phyloP scores from a whole-genome alignment of 2,888 invertebrate genomes.

The Sphaerophoria taeniata region DNA sequence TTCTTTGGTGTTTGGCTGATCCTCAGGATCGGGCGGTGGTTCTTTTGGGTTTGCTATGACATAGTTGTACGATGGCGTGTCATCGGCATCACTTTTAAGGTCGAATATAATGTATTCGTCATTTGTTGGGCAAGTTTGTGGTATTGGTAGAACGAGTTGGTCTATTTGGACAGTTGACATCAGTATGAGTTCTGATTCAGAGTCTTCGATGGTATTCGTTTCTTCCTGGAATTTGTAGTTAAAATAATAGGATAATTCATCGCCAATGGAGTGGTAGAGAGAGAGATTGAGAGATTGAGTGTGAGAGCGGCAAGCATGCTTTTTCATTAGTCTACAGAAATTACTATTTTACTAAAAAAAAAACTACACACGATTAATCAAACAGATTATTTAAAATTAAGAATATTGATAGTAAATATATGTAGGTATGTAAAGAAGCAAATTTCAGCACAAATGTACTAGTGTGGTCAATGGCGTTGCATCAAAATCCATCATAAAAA shows the following conservation, averaged over 20 bases:
- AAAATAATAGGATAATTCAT: constrained; percentile 73
- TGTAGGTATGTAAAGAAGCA: no score
- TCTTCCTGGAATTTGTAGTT: constrained; percentile 72
- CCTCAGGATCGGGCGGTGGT: constrained; percentile 14
- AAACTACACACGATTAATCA: no score
- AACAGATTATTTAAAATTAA: no score
- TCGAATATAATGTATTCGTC: constrained; percentile 59
- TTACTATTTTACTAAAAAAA: no score
- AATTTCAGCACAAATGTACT: no score
- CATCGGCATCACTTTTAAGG: constrained; percentile 37
- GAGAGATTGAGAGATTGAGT: constrained; percentile 3
- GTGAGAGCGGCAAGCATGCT: background rate
- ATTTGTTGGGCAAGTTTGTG: background rate
- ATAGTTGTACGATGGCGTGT: constrained; percentile 40
- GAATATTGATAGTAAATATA: no score
- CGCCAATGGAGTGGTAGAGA: constrained; percentile 46
- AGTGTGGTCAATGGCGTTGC: no score
- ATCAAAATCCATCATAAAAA: no score
- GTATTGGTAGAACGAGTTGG: background rate
- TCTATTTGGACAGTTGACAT: background rate
- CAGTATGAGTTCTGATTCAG: constrained; percentile 19
- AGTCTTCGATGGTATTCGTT: constrained; percentile 29
- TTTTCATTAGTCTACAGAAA: no score
- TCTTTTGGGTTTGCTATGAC: constrained; percentile 38
- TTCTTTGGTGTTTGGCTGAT: background rate